A percentile compares a stretch with the other conserved stretches of the same genome.
These are phyloP conservation scores for Peromyscus attwateri DNA, from an alignment of 2,797 vertebrate species.

Conservation along the genomic window DNA sequence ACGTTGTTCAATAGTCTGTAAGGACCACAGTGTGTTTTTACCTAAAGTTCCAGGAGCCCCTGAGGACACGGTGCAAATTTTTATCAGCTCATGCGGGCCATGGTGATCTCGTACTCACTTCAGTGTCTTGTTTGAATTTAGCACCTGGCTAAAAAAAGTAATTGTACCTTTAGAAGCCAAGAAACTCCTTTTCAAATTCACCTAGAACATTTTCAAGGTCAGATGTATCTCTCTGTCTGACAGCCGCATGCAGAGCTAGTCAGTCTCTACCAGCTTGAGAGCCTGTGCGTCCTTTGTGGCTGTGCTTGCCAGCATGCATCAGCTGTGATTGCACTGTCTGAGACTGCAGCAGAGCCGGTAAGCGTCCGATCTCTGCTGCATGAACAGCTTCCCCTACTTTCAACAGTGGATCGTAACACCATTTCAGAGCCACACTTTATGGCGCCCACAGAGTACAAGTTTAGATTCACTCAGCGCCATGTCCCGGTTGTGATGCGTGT, in stretches of 20 bases:
- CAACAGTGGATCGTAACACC: too few relatives aligned
- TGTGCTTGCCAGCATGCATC: not conserved
- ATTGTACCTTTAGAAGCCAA: not conserved
- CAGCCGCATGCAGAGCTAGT: not conserved
- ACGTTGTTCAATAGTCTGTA: not conserved
- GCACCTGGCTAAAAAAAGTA: not conserved
- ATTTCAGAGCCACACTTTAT: not conserved
- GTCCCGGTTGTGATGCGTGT: not conserved
- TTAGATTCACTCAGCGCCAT: not conserved
- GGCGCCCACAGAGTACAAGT: not conserved
- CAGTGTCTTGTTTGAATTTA: not conserved
- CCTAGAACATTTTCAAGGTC: not conserved
- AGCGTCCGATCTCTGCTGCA: too few relatives aligned
- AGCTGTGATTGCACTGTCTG: not conserved
- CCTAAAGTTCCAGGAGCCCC: not conserved
- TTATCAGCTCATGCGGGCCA: too few relatives aligned
- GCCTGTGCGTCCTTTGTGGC: rapidly evolving
- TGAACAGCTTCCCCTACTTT: not conserved
- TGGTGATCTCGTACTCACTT: not conserved
- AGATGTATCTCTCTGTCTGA: not conserved
- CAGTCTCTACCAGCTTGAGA: not conserved
- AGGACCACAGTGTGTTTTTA: not conserved
- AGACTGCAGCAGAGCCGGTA: not conserved
- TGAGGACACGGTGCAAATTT: not conserved
- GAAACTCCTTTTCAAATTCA: not conserved